Conservation (phyloP, 2,888 invertebrate genomes). For the Scaptomyza flava region DNA sequence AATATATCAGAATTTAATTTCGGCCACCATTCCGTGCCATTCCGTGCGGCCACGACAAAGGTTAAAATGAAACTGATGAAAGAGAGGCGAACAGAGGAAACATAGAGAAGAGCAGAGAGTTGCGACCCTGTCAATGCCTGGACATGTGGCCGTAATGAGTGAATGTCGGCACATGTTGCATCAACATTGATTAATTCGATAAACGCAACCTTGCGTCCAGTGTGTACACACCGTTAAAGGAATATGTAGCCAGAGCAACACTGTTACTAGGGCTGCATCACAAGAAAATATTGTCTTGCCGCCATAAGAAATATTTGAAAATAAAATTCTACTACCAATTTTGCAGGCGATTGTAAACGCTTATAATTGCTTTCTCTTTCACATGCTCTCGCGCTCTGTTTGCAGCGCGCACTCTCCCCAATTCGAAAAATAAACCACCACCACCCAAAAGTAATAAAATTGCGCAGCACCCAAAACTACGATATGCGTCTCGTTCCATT, state of each 20-base stretch:
- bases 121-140: slow-evolving; percentile 40
- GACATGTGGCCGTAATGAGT: slow-evolving; percentile 24
- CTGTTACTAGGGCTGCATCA: slow-evolving; percentile 20
- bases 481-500: slow-evolving; percentile 58
- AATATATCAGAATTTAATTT: slow-evolving; percentile 35
- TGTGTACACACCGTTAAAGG: slow-evolving; percentile 28
- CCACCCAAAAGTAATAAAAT: slow-evolving; percentile 51
- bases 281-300: neutral
- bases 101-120: slow-evolving; percentile 22
- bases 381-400: neutral
- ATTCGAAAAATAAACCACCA: slow-evolving; percentile 17
- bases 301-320: neutral
- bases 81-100: slow-evolving; percentile 46
- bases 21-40: slow-evolving; percentile 62
- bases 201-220: slow-evolving; percentile 16
- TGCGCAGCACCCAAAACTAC: slow-evolving; percentile 60
- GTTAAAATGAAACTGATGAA: slow-evolving; percentile 63
- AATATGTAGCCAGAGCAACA: neutral
- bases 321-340: neutral
- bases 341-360: neutral
- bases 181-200: slow-evolving; percentile 28
- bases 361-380: neutral
- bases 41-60: slow-evolving; percentile 60
- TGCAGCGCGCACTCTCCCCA: slow-evolving; percentile 19
- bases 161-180: slow-evolving; percentile 50